phyloP scores from a whole-genome alignment of 2,113 vertebrate species.

The Sitta europaea region DNA sequence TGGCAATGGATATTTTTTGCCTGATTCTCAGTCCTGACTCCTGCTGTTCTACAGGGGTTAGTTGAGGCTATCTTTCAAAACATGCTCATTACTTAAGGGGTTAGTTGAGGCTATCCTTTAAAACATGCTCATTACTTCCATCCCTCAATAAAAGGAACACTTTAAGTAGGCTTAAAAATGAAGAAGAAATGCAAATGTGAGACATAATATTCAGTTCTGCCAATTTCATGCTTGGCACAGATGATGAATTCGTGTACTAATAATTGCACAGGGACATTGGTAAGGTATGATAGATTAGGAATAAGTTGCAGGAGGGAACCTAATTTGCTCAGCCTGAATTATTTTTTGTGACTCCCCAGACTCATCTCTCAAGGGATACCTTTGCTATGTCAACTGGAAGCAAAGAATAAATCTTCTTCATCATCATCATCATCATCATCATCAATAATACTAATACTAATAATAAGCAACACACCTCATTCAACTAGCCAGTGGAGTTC shows the following conservation, averaged over 20 bases:
- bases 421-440: neutral
- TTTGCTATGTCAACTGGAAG: neutral
- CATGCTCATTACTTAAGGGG: neutral
- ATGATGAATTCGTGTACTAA: neutral
- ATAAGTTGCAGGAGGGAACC: neutral
- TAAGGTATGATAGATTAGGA: neutral
- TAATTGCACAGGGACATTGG: neutral
- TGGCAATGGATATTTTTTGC: neutral
- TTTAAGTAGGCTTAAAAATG: neutral
- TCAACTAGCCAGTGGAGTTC: neutral
- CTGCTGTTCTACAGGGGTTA: neutral
- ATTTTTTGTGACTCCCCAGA: neutral
- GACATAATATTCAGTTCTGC: neutral
- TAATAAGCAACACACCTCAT: neutral
- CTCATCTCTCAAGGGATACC: accelerated
- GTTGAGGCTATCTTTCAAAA: neutral
- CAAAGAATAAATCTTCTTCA: too few species aligned
- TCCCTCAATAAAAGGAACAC: neutral
- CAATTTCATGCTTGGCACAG: slow-evolving; percentile 4
- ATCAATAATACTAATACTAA: neutral
- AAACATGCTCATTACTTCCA: neutral
- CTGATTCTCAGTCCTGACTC: neutral
- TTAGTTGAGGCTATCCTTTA: neutral
- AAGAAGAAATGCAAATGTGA: neutral
- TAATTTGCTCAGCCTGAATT: neutral